Base-by-base conservation (phyloP, 2,797 vertebrate genomes). In the Characodon lateralis region DNA sequence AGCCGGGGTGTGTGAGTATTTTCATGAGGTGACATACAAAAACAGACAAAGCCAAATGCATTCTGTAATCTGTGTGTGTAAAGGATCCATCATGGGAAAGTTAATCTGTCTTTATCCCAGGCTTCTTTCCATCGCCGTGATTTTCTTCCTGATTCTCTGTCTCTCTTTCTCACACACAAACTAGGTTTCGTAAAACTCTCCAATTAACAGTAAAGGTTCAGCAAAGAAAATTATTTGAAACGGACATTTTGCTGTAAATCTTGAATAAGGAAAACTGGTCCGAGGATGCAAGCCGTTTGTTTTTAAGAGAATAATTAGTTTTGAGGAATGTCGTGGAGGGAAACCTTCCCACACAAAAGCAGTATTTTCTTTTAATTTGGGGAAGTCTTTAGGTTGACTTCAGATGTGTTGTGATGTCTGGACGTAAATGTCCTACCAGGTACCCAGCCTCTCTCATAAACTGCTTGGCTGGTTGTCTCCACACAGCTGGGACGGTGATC, bases 401-500 rank as follows among this genome's bases (percentile, higher is more conserved):
- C 56, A 24, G 53, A n/a, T 4, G 10, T 56, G 58, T 6, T 46
- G 7, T 10, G 20, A 24, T 46, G 8, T 43, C 43, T 65, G 53
- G 26, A 35, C 20, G 26, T 28, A 20, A 56, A 43, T 28, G 28
- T 56, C 93, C 88, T 90, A 97, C 98, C 97, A 97, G 89, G 89
- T 98, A 99, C 56, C 97, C 96, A 0, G 98, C 98, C 79, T 99
- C 98, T 85, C 98, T 91, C 98, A 99, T 99, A 92, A 99, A 98
- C 93, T 99, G 97, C 90, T 99, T 99, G 92, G 98, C 98, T 0
- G 98, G 98, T 85, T 98, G 98, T 89, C 96, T 97, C 98, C 98
- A 99, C 86, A 99, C 97, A 24, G 98, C 98, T 0, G 98, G 98
- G n/a, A 99, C 98, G 0, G 98, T 99, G 91, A 99, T 94, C 39